These are phyloP conservation scores for Poeciliopsis occidentalis DNA, from an alignment of 2,113 vertebrate species.

Conservation along the genomic window DNA sequence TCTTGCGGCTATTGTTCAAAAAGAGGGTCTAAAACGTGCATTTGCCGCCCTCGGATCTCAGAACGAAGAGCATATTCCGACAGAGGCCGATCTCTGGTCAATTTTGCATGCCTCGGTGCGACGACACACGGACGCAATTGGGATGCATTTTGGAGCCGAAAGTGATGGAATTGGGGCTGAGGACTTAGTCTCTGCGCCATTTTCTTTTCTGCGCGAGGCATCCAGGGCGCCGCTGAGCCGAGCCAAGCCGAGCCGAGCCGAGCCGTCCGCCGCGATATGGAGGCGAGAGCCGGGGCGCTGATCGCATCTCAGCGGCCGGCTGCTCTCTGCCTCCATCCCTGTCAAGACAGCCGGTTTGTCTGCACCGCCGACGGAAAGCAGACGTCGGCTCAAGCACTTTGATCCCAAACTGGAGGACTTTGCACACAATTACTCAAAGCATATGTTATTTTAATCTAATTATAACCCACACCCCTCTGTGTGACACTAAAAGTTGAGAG, in stretches of 20 bases:
- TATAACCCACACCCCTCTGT: background rate
- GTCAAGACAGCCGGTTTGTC: constrained; percentile 7
- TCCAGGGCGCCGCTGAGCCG: constrained; percentile 62
- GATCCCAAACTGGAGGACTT: constrained; percentile 34
- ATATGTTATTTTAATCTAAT: constrained; percentile 12
- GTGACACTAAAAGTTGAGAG: constrained; percentile 12
- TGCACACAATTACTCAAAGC: constrained; percentile 36
- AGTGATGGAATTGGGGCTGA: constrained; percentile 92
- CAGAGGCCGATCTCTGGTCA: constrained; percentile 54
- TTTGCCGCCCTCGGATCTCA: constrained; percentile 23
- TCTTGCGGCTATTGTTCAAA: constrained; percentile 98
- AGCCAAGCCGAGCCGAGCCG: constrained; percentile 59
- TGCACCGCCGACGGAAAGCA: background rate
- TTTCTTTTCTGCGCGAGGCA: constrained; percentile 88
- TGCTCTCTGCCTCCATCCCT: constrained; percentile 11
- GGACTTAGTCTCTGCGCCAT: constrained; percentile 99
- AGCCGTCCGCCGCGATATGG: constrained; percentile 76
- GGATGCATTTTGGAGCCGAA: constrained; percentile 81
- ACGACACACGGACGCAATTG: background rate
- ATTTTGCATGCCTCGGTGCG: constrained; percentile 21
- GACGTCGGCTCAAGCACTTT: constrained; percentile 21
- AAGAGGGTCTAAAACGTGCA: constrained; percentile 74
- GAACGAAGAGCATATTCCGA: constrained; percentile 5
- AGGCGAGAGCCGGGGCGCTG: constrained; percentile 64
- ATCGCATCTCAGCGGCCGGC: constrained; percentile 24